phyloP scores from a whole-genome alignment of 2,113 vertebrate species.

The Malurus elegans region DNA sequence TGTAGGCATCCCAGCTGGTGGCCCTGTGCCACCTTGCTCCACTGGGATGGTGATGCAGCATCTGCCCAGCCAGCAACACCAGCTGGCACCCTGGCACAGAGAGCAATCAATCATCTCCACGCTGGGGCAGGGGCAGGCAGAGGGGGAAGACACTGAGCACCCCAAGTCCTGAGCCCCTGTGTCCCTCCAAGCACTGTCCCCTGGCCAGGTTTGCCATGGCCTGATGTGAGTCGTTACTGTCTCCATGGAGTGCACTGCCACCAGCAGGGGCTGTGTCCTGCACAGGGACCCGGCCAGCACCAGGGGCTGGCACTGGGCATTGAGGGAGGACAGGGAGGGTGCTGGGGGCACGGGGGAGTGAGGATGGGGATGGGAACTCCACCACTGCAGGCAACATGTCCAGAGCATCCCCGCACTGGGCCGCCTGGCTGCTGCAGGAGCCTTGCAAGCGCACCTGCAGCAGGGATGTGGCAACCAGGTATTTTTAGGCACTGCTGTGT shows the following conservation, averaged over 20 bases:
- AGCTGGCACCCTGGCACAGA: accelerated
- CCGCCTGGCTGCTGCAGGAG: accelerated
- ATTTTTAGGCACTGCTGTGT: background rate
- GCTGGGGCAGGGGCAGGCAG: accelerated
- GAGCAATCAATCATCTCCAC: background rate
- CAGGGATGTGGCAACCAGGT: accelerated
- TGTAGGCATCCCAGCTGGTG: background rate
- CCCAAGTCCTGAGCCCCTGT: background rate
- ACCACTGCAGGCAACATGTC: accelerated
- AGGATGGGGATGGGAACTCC: accelerated
- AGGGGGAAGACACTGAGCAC: no score
- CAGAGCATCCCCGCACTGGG: accelerated
- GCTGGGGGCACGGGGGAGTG: background rate
- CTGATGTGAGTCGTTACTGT: accelerated
- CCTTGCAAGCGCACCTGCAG: accelerated
- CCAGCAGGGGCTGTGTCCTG: background rate
- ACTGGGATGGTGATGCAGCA: accelerated
- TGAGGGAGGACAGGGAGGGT: accelerated
- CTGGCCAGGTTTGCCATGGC: accelerated
- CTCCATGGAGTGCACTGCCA: background rate
- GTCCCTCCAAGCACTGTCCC: background rate
- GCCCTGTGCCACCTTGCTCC: background rate
- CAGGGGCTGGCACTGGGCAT: accelerated
- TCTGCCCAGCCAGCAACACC: background rate
- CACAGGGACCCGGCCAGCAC: background rate